Conservation (phyloP, 1,140 invertebrate species). For the Hyphantria cunea region DNA sequence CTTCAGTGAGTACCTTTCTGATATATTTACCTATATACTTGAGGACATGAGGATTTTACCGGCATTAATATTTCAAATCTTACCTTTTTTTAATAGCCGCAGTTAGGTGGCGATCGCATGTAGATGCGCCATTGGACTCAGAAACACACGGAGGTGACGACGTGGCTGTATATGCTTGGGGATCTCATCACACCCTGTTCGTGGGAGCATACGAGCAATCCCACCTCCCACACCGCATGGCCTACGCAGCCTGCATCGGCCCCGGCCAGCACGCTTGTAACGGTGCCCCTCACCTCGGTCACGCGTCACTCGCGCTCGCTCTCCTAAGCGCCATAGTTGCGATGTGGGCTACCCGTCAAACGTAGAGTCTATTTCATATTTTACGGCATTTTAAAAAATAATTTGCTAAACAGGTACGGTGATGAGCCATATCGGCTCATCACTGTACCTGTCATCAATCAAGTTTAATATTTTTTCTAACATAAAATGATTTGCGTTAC, state of each 20-base stretch:
- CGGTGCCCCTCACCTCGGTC: slow-evolving; percentile 5
- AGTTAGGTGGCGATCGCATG: slow-evolving; percentile 64
- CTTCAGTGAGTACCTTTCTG: slow-evolving; percentile 58
- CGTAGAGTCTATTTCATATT: no score
- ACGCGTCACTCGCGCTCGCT: neutral
- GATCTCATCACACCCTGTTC: slow-evolving; percentile 83
- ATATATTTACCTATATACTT: neutral
- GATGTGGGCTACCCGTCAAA: no score
- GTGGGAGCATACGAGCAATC: slow-evolving; percentile 84
- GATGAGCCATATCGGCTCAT: no score
- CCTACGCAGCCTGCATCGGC: slow-evolving; percentile 75
- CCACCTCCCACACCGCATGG: slow-evolving; percentile 84
- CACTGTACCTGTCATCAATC: no score
- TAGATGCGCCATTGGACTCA: slow-evolving; percentile 53
- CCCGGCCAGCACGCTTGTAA: slow-evolving; percentile 45
- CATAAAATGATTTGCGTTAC: no score
- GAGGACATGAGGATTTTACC: neutral
- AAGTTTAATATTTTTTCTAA: no score
- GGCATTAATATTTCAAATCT: neutral
- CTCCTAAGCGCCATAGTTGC: neutral
- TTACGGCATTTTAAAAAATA: no score
- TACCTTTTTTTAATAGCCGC: slow-evolving; percentile 22
- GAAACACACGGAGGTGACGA: slow-evolving; percentile 86
- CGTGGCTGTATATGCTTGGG: slow-evolving; percentile 84
- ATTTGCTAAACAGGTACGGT: no score